Conservation (phyloP, 2,113 vertebrate species). For the Thalassoma bifasciatum region DNA sequence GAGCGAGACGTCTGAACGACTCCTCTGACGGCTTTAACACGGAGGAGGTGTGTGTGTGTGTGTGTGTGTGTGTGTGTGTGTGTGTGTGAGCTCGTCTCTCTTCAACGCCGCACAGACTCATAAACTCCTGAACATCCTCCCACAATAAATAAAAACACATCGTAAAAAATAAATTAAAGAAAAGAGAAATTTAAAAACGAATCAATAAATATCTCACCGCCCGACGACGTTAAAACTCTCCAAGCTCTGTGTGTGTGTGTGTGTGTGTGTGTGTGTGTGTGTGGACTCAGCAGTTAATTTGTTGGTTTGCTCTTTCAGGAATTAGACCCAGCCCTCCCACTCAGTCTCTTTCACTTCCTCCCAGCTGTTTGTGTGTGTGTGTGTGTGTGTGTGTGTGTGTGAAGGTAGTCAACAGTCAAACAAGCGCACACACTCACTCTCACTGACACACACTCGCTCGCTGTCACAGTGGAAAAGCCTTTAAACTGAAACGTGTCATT, state of each 20-base stretch:
- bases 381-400: slow-evolving; percentile 14
- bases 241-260: slow-evolving; percentile 17
- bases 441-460: slow-evolving; percentile 3
- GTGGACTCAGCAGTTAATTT: slow-evolving; percentile 7
- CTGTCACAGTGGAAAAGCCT: slow-evolving; percentile 52
- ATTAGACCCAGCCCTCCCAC: slow-evolving; percentile 46
- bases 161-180: slow-evolving; percentile 71
- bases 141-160: slow-evolving; percentile 74
- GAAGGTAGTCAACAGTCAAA: not conserved
- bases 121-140: slow-evolving; percentile 38
- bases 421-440: slow-evolving; percentile 12
- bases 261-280: slow-evolving; percentile 21
- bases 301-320: slow-evolving; percentile 42
- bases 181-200: slow-evolving; percentile 1
- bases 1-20: not conserved
- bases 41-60: not conserved
- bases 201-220: slow-evolving; percentile 71
- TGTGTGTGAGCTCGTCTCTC: slow-evolving; percentile 28
- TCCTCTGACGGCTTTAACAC: not conserved
- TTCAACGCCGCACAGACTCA: slow-evolving; percentile 50
- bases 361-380: slow-evolving; percentile 31
- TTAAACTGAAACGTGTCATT: no score
- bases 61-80: slow-evolving; percentile 7
- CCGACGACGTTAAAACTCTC: slow-evolving; percentile 31
- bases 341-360: slow-evolving; percentile 56